Evolutionary conservation across 2,113 vertebrate genomes (phyloP), one percentile per base, ranked within the genome.

Genomic region (Plotosus lineatus): DNA sequence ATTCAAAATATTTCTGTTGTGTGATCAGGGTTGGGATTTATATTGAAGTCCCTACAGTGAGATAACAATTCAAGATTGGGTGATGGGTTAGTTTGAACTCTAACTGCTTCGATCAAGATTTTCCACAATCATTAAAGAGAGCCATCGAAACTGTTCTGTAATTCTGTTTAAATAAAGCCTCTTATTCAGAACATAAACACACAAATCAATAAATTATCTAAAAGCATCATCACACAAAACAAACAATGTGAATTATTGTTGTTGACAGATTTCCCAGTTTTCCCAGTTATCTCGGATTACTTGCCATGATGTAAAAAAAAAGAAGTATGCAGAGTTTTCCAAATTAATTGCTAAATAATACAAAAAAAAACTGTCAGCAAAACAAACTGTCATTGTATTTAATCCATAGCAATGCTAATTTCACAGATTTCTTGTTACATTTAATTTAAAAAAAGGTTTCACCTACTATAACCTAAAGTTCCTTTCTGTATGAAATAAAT

Each of bases 131-230:
- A 15, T 3, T 55, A 0, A 33, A 75, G n/a, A 58, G 26, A 56
- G 3, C 4, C 23, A 40, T 55, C n/a, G 19, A 15, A 40, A 55
- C 14, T 40, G 12, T 42, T 42, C 23, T 60, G 33, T 36, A 53
- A 56, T 26, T 53, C n/a, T n/a, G n/a, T n/a, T n/a, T 21, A 53
- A 80, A 61, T 73, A 26, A 68, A 31, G 56, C n/a, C n/a, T 12
- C 6, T 14, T 60, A 33, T 19, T 6, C 5, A 60, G 17, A 31
- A 33, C 58, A 33, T 33, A 5, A 2, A 6, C 2, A 36, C 33
- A 7, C 31, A 36, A 31, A 33, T 6, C 12, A 61, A 2, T 33
- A 7, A 17, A 7, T 36, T 31, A 21, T 21, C n/a, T n/a, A n/a
- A 60, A 33, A 31, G 19, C 58, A 33, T 33, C 15, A 2, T 6